Evolutionary conservation across 2,888 invertebrate genomes (phyloP).

Genomic region (Lithophane ornitopus): DNA sequence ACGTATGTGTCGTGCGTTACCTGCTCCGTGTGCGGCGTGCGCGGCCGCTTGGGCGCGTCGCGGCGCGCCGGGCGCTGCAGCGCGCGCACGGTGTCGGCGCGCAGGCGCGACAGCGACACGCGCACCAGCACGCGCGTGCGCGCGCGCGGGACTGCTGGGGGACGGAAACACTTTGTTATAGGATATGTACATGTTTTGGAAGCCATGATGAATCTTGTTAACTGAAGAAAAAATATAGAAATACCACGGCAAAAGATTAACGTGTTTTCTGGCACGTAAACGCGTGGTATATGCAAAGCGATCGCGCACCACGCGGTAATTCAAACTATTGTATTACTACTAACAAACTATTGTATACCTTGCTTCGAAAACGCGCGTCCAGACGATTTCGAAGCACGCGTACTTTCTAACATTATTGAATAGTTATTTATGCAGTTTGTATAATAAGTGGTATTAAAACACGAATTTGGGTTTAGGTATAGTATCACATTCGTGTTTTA

Average conservation of each 20-base stretch:
- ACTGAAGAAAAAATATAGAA: background rate
- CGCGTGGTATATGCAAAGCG: background rate
- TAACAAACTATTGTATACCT: background rate
- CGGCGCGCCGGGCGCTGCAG: slow-evolving; percentile 79
- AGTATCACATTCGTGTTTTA: no score
- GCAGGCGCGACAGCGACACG: slow-evolving; percentile 81
- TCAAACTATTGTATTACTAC: background rate
- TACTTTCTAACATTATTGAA: background rate
- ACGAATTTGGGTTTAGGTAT: no score
- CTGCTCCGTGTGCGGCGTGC: slow-evolving; percentile 53
- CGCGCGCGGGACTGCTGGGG: slow-evolving; percentile 34
- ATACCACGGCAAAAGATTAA: background rate
- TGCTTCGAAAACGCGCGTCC: background rate
- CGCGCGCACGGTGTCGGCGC: slow-evolving; percentile 76
- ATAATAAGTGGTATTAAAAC: no score
- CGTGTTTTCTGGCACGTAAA: background rate
- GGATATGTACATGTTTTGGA: background rate
- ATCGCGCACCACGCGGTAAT: background rate
- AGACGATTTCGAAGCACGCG: background rate
- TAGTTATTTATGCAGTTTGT: no score
- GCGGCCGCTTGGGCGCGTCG: slow-evolving; percentile 65
- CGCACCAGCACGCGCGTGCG: slow-evolving; percentile 75
- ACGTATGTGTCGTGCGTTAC: slow-evolving; percentile 5
- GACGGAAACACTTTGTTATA: rapidly evolving
- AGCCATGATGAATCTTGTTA: background rate